A percentile compares a stretch with the other conserved stretches of the same genome.
Conservation (phyloP, 2,888 invertebrate genomes). For the Ischnura elegans region DNA sequence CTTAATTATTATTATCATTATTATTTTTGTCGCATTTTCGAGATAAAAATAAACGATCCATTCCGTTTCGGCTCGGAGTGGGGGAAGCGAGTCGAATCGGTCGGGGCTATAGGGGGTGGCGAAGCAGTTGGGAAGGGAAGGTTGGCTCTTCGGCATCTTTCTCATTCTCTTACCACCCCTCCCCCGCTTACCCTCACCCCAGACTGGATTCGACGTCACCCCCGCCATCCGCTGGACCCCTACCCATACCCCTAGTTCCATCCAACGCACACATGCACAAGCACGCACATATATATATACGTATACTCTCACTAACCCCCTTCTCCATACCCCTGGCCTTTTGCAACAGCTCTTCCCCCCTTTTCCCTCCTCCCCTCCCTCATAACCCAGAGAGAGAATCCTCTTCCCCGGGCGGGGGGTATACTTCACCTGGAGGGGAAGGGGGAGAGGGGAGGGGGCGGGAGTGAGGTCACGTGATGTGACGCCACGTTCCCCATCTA, state of each 20-base stretch:
- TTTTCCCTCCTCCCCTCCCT: neutral
- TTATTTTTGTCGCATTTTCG: slow-evolving; percentile 24
- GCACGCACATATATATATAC: neutral
- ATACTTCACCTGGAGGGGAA: slow-evolving; percentile 28
- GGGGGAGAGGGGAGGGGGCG: neutral
- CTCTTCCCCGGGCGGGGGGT: slow-evolving; percentile 50
- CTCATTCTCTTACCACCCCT: neutral
- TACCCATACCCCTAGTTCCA: neutral
- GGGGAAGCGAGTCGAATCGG: neutral
- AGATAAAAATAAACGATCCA: slow-evolving; percentile 4
- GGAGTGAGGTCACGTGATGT: slow-evolving; percentile 68
- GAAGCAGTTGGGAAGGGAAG: neutral
- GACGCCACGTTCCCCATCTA: slow-evolving; percentile 68
- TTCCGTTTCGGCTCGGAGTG: neutral
- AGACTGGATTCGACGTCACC: too few relatives aligned
- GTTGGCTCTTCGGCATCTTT: slow-evolving; percentile 12
- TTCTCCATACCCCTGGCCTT: neutral
- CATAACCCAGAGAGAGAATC: slow-evolving; percentile 33
- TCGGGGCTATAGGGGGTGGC: too few relatives aligned
- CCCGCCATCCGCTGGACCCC: too few relatives aligned
- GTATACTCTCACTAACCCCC: slow-evolving; percentile 25
- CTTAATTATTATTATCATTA: slow-evolving; percentile 22
- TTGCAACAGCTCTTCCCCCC: neutral
- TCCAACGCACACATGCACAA: neutral
- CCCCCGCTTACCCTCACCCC: neutral